Evolutionary conservation across 2,797 vertebrate genomes (phyloP).

Genomic region (Gastrophryne carolinensis): DNA sequence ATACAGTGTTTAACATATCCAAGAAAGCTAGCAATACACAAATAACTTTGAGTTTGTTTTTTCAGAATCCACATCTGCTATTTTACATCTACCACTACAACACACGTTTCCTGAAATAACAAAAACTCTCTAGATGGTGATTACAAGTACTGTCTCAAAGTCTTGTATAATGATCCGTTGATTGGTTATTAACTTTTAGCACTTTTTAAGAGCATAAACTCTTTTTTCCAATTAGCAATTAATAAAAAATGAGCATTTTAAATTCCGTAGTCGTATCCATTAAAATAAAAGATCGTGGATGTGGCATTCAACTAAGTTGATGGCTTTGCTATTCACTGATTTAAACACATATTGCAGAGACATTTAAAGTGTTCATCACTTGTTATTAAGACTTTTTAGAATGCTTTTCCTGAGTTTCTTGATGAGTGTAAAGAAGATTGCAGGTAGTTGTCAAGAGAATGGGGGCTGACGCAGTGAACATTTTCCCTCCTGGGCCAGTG

Average conservation of each 20-base stretch:
- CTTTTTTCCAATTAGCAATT: constrained; percentile 34
- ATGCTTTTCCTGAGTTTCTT: too few species aligned
- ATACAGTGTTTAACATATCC: neutral
- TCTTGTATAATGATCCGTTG: constrained; percentile 12
- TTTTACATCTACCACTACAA: neutral
- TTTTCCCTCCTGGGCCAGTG: too few species aligned
- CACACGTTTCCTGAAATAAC: neutral
- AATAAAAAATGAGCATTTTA: constrained; percentile 33
- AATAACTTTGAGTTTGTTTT: neutral
- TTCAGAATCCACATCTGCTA: neutral
- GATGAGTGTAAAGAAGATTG: too few species aligned
- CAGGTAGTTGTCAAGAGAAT: too few species aligned
- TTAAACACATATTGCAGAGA: neutral
- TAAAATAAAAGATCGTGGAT: neutral
- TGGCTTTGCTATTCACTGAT: neutral
- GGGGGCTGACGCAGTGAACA: too few species aligned
- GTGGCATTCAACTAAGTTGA: neutral
- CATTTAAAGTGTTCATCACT: neutral
- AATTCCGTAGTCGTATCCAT: neutral
- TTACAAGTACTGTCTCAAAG: neutral
- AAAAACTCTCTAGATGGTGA: neutral
- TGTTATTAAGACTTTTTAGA: too few species aligned
- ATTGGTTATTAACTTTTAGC: constrained; percentile 31
- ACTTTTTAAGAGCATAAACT: constrained; percentile 3
- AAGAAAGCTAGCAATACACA: constrained; percentile 11